Base-by-base conservation (phyloP, 2,797 vertebrate genomes). In the Apodemus agrarius region DNA sequence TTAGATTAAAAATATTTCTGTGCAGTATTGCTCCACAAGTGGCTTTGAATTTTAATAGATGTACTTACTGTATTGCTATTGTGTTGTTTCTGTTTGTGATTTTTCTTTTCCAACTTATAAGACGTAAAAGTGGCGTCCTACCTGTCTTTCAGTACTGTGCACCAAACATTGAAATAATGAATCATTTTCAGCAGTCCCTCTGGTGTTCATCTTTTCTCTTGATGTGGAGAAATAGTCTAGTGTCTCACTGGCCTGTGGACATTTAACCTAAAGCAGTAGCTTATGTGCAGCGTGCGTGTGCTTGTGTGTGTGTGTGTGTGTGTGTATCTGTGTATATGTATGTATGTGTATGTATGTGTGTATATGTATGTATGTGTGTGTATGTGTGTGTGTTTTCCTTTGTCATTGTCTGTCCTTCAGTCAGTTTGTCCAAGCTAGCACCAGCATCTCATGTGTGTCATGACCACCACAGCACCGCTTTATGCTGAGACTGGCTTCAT, bases 31-130 rank as follows among this genome's bases (percentile, higher is more conserved):
- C 61, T 92, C 65, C 46, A 90, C 74, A 86, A 65, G 46, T 49
- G 1, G 1, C 67, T 95, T 59, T 94, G 52, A 95, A 57, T 89
- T 95, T 78, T 94, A 91, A 72, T 31, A 86, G 52, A 11, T 94
- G 40, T 85, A 74, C 22, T 76, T 81, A 65, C 63, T 95, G 78
- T 13, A 43, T 17, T 90, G 29, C 61, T 49, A 3, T 34, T 88
- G 26, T 49, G 57, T 37, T 72, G 5, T 89, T 90, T 69, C 14
- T 61, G 8, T 84, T 69, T 75, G 81, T 96, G 84, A 63, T 80
- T 94, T 13, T 67, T 90, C 34, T 29, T 86, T 96, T 26, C 31
- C 5, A 76, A 9, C 31, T 19, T 4, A 31, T 63, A 59, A 54
- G 29, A 40, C 52, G 17, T 72, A 80, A 89, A 81, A 22, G 49